Percentiles rank a stretch among this genome's conserved stretches.
These are phyloP conservation scores for Labeo rohita DNA, from an alignment of 2,113 vertebrate genomes.

Conservation along the genomic window DNA sequence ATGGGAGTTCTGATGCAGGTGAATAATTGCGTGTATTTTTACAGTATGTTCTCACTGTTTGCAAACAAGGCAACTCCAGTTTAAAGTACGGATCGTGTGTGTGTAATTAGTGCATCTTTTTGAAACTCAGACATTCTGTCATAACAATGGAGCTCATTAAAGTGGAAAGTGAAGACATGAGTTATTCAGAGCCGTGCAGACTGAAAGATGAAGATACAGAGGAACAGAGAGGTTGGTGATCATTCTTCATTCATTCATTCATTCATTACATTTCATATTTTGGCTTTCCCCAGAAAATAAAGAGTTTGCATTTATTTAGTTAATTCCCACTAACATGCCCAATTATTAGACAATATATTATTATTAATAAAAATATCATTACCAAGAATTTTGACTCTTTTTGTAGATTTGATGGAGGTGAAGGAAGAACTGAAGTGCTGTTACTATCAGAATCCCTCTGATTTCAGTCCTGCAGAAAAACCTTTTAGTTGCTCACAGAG, in stretches of 20 bases:
- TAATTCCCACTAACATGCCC: too few relatives aligned
- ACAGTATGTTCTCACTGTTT: neutral
- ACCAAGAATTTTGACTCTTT: neutral
- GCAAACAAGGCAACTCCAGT: neutral
- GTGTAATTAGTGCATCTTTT: neutral
- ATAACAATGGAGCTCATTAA: neutral
- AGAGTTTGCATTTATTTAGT: too few relatives aligned
- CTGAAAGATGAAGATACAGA: neutral
- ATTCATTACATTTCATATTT: too few relatives aligned
- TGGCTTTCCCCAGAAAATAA: too few relatives aligned
- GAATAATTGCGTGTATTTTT: neutral
- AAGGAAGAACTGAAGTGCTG: neutral
- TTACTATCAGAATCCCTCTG: neutral
- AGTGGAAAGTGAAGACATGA: neutral
- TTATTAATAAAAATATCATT: neutral
- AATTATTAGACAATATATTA: too few relatives aligned
- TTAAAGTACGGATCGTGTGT: neutral
- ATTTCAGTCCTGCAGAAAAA: neutral
- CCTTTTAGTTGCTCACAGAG: neutral
- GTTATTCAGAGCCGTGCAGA: neutral
- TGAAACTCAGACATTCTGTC: neutral
- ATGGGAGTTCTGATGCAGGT: neutral
- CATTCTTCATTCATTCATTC: neutral
- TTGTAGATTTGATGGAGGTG: neutral
- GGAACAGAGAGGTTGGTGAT: neutral